Base-by-base conservation (phyloP, 2,797 vertebrate genomes). In the Rhynchotus rufescens region DNA sequence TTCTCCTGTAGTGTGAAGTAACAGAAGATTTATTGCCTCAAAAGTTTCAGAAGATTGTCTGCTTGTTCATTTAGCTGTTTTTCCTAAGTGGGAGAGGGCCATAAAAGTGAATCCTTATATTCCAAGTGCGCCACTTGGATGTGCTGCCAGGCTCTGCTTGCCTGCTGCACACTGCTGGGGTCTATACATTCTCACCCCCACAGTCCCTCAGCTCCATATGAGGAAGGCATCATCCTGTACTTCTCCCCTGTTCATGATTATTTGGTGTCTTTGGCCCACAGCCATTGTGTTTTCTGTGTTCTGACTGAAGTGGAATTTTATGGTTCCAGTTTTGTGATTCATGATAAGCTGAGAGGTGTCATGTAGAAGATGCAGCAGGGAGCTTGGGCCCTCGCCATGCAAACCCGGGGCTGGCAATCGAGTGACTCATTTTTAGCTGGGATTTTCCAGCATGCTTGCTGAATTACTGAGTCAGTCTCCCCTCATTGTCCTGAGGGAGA, bases 381-480 rank as follows among this genome's bases (percentile, higher is more conserved):
- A 86, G 62, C 65, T 52, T 67, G 74, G 62, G 60, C 36, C 42
- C 54, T 1, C 2, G 82, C 67, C 25, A 6, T 30, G 34, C 76
- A 83, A 91, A 76, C 17, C 14, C 62, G 77, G 87, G 42, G 28
- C 80, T 93, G 82, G 82, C 89, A 91, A 67, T 80, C 36, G 45
- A 93, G 0, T 95, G 90, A 95, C 74, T 94, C 85, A 89, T 90
- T 90, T 42, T 60, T 66, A 95, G 65, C 61, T 82, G 93, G 94
- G 93, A 94, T 84, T 96, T 97, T 95, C 92, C 94, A 92, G 57
- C 87, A 75, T 89, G 68, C 82, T 94, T 85, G 45, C 23, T 86
- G 93, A 90, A 93, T 92, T 93, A 90, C 67, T 96, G 92, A 94
- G 90, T 95, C 95, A 94, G 45, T 61, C 82, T 89, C 73, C 56